Conservation (phyloP, 2,113 vertebrate genomes). For the Guaruba guarouba region DNA sequence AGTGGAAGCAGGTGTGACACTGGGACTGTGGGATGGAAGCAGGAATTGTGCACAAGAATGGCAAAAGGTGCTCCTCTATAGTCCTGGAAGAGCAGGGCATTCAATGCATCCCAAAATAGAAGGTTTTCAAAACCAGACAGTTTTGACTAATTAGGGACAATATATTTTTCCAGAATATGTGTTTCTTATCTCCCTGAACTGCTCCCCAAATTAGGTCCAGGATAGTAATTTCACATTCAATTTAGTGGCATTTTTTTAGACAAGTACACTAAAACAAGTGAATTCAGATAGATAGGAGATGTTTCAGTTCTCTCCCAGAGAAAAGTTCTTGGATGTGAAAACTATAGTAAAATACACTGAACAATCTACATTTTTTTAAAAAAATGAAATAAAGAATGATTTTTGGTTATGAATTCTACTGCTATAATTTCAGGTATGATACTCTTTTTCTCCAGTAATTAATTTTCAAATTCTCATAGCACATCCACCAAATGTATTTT, state of each 20-base stretch:
- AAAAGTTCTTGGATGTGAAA: not conserved
- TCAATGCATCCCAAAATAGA: not conserved
- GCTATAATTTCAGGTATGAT: not conserved
- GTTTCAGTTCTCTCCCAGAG: not conserved
- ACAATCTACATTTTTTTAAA: rapidly evolving
- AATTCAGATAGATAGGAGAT: not conserved
- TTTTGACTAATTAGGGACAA: not conserved
- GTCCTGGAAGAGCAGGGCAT: not conserved
- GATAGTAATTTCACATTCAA: not conserved
- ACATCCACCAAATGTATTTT: not conserved
- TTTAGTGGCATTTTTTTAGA: not conserved
- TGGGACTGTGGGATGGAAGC: not conserved
- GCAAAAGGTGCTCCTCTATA: not conserved
- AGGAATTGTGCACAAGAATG: not conserved
- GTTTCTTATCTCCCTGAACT: not conserved
- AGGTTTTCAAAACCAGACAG: not conserved
- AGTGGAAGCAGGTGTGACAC: rapidly evolving
- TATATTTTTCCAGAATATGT: not conserved
- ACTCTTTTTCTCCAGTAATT: not conserved
- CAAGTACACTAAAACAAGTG: not conserved
- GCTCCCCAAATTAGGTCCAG: not conserved
- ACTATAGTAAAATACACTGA: not conserved
- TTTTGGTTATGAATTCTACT: not conserved
- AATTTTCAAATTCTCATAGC: not conserved
- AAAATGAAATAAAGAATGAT: not conserved